These are phyloP conservation scores for Xiphias gladius DNA, from an alignment of 2,113 vertebrate species.

Conservation along the genomic window DNA sequence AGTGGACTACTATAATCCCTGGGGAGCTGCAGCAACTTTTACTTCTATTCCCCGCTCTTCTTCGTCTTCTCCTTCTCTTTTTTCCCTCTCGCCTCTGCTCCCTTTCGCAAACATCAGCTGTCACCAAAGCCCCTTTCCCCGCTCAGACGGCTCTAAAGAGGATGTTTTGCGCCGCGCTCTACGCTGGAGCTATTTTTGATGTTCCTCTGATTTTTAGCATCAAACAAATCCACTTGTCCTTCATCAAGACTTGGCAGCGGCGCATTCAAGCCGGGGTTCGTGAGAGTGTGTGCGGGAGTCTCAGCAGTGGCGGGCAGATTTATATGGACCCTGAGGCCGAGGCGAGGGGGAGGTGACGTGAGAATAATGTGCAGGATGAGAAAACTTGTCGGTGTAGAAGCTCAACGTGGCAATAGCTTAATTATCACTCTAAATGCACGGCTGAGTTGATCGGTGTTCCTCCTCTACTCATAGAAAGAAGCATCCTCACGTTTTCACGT, in stretches of 20 bases:
- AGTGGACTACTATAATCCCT: conserved; percentile 2
- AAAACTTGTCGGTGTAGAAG: background rate
- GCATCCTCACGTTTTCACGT: background rate
- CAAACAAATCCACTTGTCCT: conserved; percentile 51
- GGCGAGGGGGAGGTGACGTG: background rate
- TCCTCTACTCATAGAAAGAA: background rate
- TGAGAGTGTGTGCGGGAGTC: background rate
- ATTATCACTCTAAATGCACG: conserved; percentile 28
- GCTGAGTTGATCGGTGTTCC: background rate
- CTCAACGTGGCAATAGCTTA: background rate
- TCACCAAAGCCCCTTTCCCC: conserved; percentile 41
- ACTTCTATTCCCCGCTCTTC: background rate
- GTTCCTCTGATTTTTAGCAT: conserved; percentile 51
- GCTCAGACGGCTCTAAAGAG: conserved; percentile 3
- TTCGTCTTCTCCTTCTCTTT: background rate
- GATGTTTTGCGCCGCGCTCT: background rate
- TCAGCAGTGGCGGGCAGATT: conserved; percentile 10
- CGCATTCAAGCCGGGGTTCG: background rate
- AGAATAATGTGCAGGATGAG: background rate
- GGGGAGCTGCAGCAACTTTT: conserved; percentile 20
- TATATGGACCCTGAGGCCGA: conserved; percentile 3
- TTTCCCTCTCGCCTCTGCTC: background rate
- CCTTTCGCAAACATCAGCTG: conserved; percentile 17
- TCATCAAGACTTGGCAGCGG: conserved; percentile 24
- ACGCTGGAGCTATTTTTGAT: conserved; percentile 49